Evolutionary conservation across 2,113 vertebrate species (phyloP).

Genomic region (Dolichallabes microphthalmus): DNA sequence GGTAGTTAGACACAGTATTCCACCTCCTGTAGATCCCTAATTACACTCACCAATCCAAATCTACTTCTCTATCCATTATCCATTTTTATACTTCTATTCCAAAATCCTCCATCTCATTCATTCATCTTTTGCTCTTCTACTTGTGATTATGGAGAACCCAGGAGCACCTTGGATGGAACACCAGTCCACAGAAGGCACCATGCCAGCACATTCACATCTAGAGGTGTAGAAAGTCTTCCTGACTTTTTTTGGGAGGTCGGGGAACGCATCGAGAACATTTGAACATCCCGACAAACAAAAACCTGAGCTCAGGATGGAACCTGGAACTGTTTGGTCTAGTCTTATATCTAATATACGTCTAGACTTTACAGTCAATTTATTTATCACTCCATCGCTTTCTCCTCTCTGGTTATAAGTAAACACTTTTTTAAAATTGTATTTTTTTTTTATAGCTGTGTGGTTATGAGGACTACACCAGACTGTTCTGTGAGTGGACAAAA

Average conservation of each 20-base stretch:
- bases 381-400: not conserved
- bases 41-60: not conserved
- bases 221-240: not conserved
- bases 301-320: not conserved
- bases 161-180: not conserved
- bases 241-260: too few species aligned
- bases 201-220: not conserved
- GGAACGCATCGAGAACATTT: not conserved
- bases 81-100: not conserved
- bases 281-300: not conserved
- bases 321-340: not conserved
- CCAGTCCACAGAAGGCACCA: not conserved
- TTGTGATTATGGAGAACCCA: not conserved
- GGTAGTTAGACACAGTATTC: not conserved
- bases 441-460: not conserved
- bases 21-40: not conserved
- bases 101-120: not conserved
- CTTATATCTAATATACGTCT: not conserved
- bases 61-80: not conserved
- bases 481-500: not conserved
- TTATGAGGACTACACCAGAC: not conserved
- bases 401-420: not conserved
- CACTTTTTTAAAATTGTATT: too few species aligned
- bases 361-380: not conserved
- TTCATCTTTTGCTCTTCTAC: not conserved